Evolutionary conservation across 1,140 invertebrate genomes (phyloP), one percentile per base, ranked within the genome.

Genomic region (Neelides sp.): DNA sequence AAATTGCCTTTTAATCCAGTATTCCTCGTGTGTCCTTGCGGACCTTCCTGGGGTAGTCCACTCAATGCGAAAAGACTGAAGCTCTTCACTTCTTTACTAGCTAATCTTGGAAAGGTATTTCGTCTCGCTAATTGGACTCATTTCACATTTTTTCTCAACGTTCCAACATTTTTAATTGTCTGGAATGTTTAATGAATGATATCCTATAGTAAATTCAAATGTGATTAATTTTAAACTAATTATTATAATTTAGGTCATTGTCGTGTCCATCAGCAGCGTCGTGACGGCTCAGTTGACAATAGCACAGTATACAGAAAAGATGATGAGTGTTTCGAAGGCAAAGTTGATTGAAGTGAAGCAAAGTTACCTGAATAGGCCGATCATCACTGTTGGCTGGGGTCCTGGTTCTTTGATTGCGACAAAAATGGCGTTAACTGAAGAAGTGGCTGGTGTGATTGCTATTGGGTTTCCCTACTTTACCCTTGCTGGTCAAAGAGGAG

Each of bases 351-450:
- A 85, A 64, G 64, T 84, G 1, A 74, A 78, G 62, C 68, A 68
- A 5, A 79, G 82, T 51, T 78, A 72, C 65, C 73, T 78, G 3
- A 76, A 75, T n/a, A 73, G 78, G 58, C 78, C 82, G 19, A 77
- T 90, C 28, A 76, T 88, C 43, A 66, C 89, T 1, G 65, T 86
- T 46, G 86, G 86, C 12, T 82, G 85, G 64, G 79, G 82, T 61
- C 73, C 77, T 39, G 84, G 82, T 10, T 75, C 82, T 32, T 70
- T 83, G 0, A 66, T 89, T 26, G 83, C 84, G 17, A 32, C 41
- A 10, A 52, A 15, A 23, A 35, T 57, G 3, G 35, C 52, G 4
- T 10, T 39, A 1, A 44, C 45, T n/a, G 46, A 44, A 19, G 35
- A 41, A 17, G 59, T 57, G 8, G 44, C 52, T 37, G 59, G 59